These are phyloP conservation scores for Amphiprion clarkii DNA, from an alignment of 2,797 vertebrate species.

Conservation along the genomic window DNA sequence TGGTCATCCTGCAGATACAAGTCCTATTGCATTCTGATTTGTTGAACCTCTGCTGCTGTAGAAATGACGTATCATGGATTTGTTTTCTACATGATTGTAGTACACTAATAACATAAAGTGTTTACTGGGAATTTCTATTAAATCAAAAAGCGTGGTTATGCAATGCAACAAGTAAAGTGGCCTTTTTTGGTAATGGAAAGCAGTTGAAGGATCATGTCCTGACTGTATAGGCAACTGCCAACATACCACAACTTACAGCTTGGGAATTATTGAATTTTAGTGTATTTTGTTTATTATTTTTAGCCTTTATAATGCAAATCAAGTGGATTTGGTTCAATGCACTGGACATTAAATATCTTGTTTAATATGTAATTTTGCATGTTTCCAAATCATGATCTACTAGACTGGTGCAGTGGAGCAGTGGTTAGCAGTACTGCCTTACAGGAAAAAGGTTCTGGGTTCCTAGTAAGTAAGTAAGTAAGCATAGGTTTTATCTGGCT, in stretches of 20 bases:
- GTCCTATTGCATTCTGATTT: too few species aligned
- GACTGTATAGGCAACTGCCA: too few species aligned
- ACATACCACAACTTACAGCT: too few species aligned
- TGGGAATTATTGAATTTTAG: too few species aligned
- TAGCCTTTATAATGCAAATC: not conserved
- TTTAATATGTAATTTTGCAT: not conserved
- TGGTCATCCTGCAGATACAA: not conserved
- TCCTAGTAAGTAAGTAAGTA: too few species aligned
- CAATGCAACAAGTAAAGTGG: not conserved
- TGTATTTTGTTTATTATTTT: too few species aligned
- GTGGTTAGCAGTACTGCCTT: too few species aligned
- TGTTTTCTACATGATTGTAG: not conserved
- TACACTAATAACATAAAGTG: not conserved
- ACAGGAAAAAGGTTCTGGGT: not conserved
- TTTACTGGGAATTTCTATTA: not conserved
- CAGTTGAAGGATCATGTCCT: not conserved
- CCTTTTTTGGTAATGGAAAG: conserved; percentile 4
- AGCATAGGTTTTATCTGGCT: not conserved
- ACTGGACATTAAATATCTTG: too few species aligned
- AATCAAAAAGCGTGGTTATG: not conserved
- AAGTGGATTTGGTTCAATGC: not conserved
- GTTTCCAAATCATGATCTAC: not conserved
- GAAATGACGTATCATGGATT: not conserved
- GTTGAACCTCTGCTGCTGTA: not conserved
- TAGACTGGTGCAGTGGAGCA: not conserved